Conservation (phyloP, 2,113 vertebrate genomes). For the Apeltes quadracus region DNA sequence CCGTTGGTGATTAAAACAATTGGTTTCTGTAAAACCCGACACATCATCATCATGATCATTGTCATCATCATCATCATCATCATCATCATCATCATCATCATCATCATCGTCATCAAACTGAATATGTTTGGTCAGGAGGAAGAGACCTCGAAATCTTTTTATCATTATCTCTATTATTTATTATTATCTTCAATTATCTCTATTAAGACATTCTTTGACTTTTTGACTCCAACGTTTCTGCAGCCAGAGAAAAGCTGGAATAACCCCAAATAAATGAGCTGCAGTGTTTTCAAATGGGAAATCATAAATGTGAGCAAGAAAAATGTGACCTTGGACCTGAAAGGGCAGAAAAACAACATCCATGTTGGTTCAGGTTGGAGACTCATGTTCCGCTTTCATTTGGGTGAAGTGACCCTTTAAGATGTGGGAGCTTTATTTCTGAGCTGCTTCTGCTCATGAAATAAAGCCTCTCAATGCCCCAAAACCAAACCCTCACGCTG, state of each 20-base stretch:
- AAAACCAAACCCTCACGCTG: no score
- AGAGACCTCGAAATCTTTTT: no score
- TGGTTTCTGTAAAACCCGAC: background rate
- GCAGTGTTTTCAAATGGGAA: background rate
- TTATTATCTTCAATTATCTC: no score
- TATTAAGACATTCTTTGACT: no score
- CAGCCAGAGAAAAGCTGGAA: background rate
- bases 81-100: no score
- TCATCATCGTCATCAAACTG: no score
- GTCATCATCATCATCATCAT: background rate
- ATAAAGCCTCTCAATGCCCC: no score
- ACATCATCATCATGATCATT: no score
- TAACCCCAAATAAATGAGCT: background rate
- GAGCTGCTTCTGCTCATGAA: constrained; percentile 19
- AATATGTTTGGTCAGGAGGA: no score
- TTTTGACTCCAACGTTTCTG: background rate
- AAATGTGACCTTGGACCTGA: background rate
- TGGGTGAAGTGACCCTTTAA: constrained; percentile 2
- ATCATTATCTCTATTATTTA: no score
- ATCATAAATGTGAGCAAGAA: background rate
- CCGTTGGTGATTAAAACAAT: background rate
- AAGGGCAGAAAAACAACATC: background rate
- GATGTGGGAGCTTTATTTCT: constrained; percentile 32
- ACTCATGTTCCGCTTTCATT: background rate
- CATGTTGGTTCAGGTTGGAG: no score